Evolutionary conservation across 1,140 invertebrate genomes (phyloP).

Genomic region (Saccostrea echinata): DNA sequence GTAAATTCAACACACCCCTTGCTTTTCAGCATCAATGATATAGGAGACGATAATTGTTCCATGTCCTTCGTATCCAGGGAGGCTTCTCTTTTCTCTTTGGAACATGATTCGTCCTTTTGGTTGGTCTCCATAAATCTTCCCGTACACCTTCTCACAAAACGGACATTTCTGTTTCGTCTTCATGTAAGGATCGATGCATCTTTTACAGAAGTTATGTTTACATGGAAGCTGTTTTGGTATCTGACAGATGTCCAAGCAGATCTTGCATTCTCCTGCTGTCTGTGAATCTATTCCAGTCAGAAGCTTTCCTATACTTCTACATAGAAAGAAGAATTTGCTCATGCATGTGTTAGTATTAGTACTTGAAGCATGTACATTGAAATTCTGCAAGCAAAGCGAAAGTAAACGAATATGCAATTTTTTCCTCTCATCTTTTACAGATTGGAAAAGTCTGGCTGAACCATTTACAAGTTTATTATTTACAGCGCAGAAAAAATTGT

Average conservation of each 20-base stretch:
- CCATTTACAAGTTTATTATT: no score
- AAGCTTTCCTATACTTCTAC: not conserved
- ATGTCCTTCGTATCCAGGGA: not conserved
- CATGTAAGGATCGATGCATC: constrained; percentile 46
- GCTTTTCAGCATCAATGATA: not conserved
- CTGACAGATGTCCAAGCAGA: constrained; percentile 45
- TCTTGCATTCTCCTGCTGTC: constrained; percentile 42
- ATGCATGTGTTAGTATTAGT: no score
- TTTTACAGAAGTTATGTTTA: constrained; percentile 44
- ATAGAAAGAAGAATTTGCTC: not conserved
- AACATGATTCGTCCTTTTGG: not conserved
- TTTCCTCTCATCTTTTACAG: no score
- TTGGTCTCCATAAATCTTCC: constrained; percentile 5
- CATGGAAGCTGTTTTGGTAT: constrained; percentile 8
- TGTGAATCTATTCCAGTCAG: not conserved
- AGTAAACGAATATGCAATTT: no score
- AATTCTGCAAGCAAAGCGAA: no score
- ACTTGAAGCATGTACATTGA: no score
- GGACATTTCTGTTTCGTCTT: constrained; percentile 43
- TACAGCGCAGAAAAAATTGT: no score
- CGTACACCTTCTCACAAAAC: constrained; percentile 39
- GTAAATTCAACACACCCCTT: not conserved
- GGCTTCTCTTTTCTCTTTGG: not conserved
- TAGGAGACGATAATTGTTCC: not conserved
- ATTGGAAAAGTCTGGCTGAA: no score